Base-by-base conservation (phyloP, 2,888 invertebrate species). In the Cryptophagus acutangulus region DNA sequence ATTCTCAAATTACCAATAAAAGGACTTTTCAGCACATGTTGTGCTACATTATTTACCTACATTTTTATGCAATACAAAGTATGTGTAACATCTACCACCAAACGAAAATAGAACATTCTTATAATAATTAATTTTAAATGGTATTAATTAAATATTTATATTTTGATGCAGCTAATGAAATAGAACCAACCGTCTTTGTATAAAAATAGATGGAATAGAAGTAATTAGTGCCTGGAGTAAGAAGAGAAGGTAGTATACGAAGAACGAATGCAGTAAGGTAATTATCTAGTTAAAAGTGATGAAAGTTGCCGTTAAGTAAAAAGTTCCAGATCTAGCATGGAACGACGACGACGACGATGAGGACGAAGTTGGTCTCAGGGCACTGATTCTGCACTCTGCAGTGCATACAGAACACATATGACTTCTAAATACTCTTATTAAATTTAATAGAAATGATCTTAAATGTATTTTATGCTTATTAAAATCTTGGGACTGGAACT, bases 371-470 rank as follows among this genome's bases (percentile, higher is more conserved):
- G 43, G 43, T 48, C 43, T 38, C 47, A 26, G 40, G 45, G 38
- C 43, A 36, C 40, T 37, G 44, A 43, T 44, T 46, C 39, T 36
- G 42, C 36, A 42, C 38, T 38, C 33, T 31, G 30, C 38, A 31
- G 40, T 41, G 42, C 43, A 46, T 43, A 40, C 36, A 38, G 16
- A 40, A 38, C 43, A 42, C 42, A 50, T 42, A 46, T 45, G 50
- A 45, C 35, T 25, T 16, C 17, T 17, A 34, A 43, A 45, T 36
- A 38, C 47, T 48, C 54, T 59, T 59, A 61, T 59, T 59, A 58
- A 59, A 58, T 59, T 54, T 52, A 56, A 58, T 53, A 52, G 57
- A 54, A 54, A 55, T 51, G 57, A 58, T 54, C 48, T 54, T 54
- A 52, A 56, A 54, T 49, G 52, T 46, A 43, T 46, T 55, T 57